These are phyloP conservation scores for crab-eating macaque (Macaca fascicularis) DNA, from an alignment of 2,113 vertebrate species.

Conservation along the genomic window T2T-MFA8v1.1 NC_088376.1:97280501-97281000, in stretches of 20 bases:
- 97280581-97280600: background rate
- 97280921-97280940: background rate
- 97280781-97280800: background rate
- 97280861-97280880: background rate
- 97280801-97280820: background rate
- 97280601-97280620: background rate
- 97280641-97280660: background rate
- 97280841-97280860: background rate
- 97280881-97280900: background rate
- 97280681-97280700: background rate
- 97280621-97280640: background rate
- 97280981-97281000: background rate
- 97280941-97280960: constrained; percentile 11
- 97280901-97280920: background rate
- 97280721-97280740: background rate
- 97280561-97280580: background rate
- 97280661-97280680: background rate
- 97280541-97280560: background rate
- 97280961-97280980: background rate
- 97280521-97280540: background rate
- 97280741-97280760: background rate
- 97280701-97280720: background rate
- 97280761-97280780: background rate
- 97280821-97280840: background rate
- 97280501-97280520: background rate